Evolutionary conservation across 1,140 invertebrate species (phyloP), one percentile per base, ranked within the genome.

Genomic region (Leptoteleia sp.): DNA sequence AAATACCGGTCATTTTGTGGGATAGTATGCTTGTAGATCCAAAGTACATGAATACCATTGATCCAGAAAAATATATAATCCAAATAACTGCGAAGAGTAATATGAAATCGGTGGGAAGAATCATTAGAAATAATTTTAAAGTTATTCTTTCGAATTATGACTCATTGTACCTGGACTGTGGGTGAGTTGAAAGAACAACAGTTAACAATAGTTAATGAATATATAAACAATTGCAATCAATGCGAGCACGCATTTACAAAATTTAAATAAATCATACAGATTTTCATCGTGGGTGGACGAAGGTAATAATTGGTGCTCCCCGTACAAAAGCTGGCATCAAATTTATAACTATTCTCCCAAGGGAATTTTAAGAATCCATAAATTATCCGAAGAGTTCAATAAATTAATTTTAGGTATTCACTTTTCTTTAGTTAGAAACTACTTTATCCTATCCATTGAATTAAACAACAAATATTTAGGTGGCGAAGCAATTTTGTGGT

Each of bases 251-350:
- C n/a, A n/a, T n/a, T n/a, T n/a, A n/a, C n/a, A n/a, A n/a, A n/a
- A n/a, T n/a, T n/a, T n/a, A n/a, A n/a, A n/a, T n/a, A n/a, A n/a
- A n/a, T n/a, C n/a, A 83, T 81, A 8, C 48, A 91, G 90, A 54
- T 91, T 88, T 65, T 87, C 86, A 38, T 89, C 90, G 9, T 93
- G 92, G 92, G 82, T 92, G 19, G 91, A 91, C 7, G 85, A 87
- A 86, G 93, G 93, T 9, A 94, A 93, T 78, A 96, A 96, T 84
- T 96, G 95, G 96, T 96, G 95, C 85, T 92, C 94, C 0, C 95
- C 95, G 0, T 96, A 96, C 86, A 96, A 95, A 83, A 93, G 94
- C 1, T 97, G 96, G 96, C 95, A 97, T 86, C 93, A 93, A 77
- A 92, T 96, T 5, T 97, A 96, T 80, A 91, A 93, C 3, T 96